Conservation (phyloP, 1,140 invertebrate species). For the Wasmannia auropunctata region DNA sequence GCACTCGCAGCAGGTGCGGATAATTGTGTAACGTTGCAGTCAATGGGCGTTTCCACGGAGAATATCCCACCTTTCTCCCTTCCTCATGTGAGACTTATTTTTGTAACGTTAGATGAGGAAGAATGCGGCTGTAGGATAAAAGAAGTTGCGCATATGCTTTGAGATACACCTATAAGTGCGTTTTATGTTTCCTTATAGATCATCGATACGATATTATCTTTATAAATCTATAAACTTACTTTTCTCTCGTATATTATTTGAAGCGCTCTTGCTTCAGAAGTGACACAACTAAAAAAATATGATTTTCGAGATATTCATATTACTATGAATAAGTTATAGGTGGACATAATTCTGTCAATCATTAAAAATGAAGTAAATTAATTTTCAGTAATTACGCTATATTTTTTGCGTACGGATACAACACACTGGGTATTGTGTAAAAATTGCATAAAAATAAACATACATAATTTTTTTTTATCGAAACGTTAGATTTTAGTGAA, state of each 20-base stretch:
- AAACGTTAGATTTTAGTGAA: too few species aligned
- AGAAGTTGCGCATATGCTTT: not conserved
- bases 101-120: slow-evolving; percentile 10
- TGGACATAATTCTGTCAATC: too few species aligned
- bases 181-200: not conserved
- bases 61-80: not conserved
- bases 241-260: not conserved
- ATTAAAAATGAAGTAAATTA: too few species aligned
- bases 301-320: too few species aligned
- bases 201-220: not conserved
- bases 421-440: too few species aligned
- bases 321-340: too few species aligned
- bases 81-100: slow-evolving; percentile 32
- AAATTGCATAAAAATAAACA: too few species aligned
- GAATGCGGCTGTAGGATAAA: not conserved
- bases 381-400: too few species aligned
- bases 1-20: slow-evolving; percentile 37
- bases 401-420: too few species aligned
- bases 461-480: too few species aligned
- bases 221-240: not conserved
- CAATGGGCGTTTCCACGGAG: slow-evolving; percentile 22
- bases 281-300: too few species aligned
- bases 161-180: not conserved
- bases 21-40: slow-evolving; percentile 51
- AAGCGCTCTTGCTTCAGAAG: too few species aligned